phyloP scores from a whole-genome alignment of 2,888 invertebrate genomes.

The Aricia artaxerxes region DNA sequence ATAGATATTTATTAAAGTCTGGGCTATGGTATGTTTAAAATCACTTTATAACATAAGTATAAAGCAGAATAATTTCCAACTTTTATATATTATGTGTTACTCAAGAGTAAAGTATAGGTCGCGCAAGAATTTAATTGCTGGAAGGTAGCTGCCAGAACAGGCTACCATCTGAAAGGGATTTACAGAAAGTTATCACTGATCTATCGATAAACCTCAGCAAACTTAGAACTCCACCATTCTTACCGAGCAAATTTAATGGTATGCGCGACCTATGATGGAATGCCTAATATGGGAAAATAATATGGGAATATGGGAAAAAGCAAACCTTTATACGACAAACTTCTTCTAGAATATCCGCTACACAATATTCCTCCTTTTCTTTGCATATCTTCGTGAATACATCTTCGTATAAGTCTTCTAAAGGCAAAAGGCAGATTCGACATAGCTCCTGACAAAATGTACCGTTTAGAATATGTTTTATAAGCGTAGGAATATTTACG shows the following conservation, averaged over 20 bases:
- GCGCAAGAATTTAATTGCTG: background rate
- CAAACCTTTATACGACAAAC: slow-evolving; percentile 43
- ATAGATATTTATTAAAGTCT: too few relatives aligned
- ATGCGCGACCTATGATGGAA: too few relatives aligned
- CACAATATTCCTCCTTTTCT: slow-evolving; percentile 59
- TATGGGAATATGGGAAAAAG: background rate
- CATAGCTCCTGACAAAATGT: slow-evolving; percentile 60
- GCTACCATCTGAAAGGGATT: too few relatives aligned
- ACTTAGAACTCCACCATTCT: too few relatives aligned
- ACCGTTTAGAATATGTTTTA: slow-evolving; percentile 64
- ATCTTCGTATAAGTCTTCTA: slow-evolving; percentile 56
- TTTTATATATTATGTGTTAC: too few relatives aligned
- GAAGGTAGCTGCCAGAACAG: background rate
- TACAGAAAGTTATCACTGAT: too few relatives aligned
- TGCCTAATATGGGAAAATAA: too few relatives aligned
- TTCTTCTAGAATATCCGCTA: slow-evolving; percentile 59
- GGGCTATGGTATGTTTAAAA: too few relatives aligned
- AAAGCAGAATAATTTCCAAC: too few relatives aligned
- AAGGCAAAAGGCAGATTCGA: slow-evolving; percentile 59
- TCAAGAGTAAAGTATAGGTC: background rate
- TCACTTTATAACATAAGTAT: too few relatives aligned
- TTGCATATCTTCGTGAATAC: slow-evolving; percentile 64
- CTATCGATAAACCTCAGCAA: too few relatives aligned
- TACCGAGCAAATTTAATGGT: too few relatives aligned
- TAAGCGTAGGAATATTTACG: slow-evolving; percentile 55